phyloP scores from a whole-genome alignment of 2,797 vertebrate species.

The Sitta carolinensis region DNA sequence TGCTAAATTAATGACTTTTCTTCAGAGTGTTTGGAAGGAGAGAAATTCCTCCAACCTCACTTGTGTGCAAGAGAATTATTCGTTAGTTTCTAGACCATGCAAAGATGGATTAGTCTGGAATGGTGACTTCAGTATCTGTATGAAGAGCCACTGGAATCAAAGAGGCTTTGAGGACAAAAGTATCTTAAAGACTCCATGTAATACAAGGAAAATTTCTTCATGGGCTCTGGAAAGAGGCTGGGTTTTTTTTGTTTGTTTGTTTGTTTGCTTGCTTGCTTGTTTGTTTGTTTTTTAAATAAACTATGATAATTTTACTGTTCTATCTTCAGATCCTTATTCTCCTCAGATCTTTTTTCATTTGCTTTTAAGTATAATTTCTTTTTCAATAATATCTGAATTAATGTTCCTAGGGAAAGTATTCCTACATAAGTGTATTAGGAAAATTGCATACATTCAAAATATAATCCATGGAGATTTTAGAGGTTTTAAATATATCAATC shows the following conservation, averaged over 20 bases:
- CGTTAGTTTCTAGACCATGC: background rate
- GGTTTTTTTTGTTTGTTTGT: background rate
- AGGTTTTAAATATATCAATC: background rate
- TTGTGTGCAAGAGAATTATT: background rate
- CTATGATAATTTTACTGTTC: background rate
- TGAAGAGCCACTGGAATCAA: background rate
- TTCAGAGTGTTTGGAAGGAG: background rate
- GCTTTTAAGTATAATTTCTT: background rate
- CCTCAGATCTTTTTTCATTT: background rate
- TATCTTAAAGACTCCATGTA: background rate
- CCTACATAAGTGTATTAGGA: background rate
- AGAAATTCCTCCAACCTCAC: background rate
- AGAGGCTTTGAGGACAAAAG: background rate
- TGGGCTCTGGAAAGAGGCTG: background rate
- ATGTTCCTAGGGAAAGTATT: background rate
- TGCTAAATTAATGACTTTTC: background rate
- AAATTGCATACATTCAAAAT: background rate
- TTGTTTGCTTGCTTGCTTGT: no score
- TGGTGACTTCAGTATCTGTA: background rate
- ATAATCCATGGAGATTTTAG: background rate
- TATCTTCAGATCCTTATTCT: background rate
- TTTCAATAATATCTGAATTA: background rate
- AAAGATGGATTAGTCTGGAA: background rate
- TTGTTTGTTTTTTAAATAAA: no score
- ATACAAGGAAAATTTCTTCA: background rate